These are phyloP conservation scores for Rostratula benghalensis DNA, from an alignment of 2,113 vertebrate species.

Conservation along the genomic window DNA sequence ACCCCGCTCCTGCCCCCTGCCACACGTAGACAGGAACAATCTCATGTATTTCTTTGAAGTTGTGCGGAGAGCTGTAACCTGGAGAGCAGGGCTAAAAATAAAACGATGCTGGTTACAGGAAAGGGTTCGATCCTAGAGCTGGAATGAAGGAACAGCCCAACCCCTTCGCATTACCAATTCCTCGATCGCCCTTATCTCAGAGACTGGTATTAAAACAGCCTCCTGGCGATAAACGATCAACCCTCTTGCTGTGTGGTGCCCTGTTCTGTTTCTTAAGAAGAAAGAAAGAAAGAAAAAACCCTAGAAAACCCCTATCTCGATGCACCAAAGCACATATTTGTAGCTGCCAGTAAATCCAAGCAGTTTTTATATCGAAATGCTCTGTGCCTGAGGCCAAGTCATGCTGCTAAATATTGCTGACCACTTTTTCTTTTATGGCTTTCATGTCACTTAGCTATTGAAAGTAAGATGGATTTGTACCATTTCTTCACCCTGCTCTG, in stretches of 20 bases:
- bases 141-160: neutral
- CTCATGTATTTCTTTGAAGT: neutral
- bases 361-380: constrained; percentile 76
- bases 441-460: constrained; percentile 98
- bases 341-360: constrained; percentile 78
- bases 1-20: neutral
- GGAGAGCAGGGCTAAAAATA: constrained; percentile 34
- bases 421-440: constrained; percentile 96
- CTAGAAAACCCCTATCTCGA: constrained; percentile 68
- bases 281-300: constrained; percentile 1
- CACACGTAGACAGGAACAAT: neutral
- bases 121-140: neutral
- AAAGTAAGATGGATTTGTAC: constrained; percentile 99
- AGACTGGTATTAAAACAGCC: neutral
- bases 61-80: neutral
- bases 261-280: neutral
- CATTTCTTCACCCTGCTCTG: constrained; percentile 93
- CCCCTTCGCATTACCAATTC: neutral
- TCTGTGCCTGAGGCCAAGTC: constrained; percentile 80
- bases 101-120: neutral
- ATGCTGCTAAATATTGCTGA: constrained; percentile 90
- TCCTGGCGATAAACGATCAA: neutral
- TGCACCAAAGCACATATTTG: constrained; percentile 75
- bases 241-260: neutral
- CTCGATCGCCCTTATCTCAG: constrained; percentile 45